These are phyloP conservation scores for Triplophysa rosa DNA, from an alignment of 2,113 vertebrate species.

Conservation along the genomic window DNA sequence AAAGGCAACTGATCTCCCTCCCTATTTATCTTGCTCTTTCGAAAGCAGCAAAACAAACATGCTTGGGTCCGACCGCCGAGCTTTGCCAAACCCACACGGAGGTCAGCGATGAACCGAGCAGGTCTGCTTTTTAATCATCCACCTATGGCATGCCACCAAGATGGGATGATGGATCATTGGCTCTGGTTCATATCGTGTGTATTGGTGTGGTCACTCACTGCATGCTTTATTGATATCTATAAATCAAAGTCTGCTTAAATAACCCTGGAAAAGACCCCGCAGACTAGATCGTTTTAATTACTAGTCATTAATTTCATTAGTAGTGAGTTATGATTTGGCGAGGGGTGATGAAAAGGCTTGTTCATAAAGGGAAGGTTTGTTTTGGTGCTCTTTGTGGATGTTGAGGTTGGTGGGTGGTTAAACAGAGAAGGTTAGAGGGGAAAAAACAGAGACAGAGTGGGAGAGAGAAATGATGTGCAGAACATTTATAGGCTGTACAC, in stretches of 20 bases:
- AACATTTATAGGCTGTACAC: neutral
- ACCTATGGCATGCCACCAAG: slow-evolving; percentile 20
- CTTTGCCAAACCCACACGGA: neutral
- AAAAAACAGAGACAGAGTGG: neutral
- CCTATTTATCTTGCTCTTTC: neutral
- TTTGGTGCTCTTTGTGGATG: slow-evolving; percentile 9
- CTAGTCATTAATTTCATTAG: slow-evolving; percentile 42
- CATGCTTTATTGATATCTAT: slow-evolving; percentile 15
- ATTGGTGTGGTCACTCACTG: neutral
- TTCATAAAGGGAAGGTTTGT: neutral
- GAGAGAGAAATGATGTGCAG: neutral
- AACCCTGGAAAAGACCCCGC: slow-evolving; percentile 8
- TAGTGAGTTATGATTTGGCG: slow-evolving; percentile 34
- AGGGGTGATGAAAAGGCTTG: slow-evolving; percentile 15
- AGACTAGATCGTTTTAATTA: slow-evolving; percentile 46
- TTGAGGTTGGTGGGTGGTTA: slow-evolving; percentile 14
- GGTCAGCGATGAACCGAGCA: slow-evolving; percentile 9
- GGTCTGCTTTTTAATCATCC: slow-evolving; percentile 33
- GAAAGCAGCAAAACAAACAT: slow-evolving; percentile 7
- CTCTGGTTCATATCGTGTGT: neutral
- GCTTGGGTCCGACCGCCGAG: neutral
- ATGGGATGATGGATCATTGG: slow-evolving; percentile 4
- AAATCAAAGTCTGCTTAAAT: slow-evolving; percentile 35
- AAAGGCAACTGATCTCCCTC: too few relatives aligned
- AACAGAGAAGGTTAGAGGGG: neutral